These are phyloP conservation scores for Pycnomerus fuliginosus DNA, from an alignment of 2,888 invertebrate genomes.

Conservation along the genomic window DNA sequence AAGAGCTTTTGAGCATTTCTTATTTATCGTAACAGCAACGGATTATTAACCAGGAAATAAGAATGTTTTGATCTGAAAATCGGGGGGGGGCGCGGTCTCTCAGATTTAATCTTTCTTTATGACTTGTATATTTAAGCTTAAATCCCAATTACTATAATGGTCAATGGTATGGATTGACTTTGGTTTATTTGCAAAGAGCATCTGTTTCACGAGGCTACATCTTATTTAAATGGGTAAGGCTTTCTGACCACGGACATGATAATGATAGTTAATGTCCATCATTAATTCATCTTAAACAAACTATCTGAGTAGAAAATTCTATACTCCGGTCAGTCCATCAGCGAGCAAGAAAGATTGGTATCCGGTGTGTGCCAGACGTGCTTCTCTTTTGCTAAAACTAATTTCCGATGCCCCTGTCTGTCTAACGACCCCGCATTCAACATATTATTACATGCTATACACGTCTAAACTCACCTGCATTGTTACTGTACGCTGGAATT, in stretches of 20 bases:
- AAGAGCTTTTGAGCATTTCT: slow-evolving; percentile 3
- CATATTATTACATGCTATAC: slow-evolving; percentile 31
- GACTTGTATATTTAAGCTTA: slow-evolving; percentile 22
- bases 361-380: neutral
- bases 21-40: neutral
- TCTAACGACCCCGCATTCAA: slow-evolving; percentile 30
- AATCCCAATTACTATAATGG: slow-evolving; percentile 36
- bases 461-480: slow-evolving; percentile 36
- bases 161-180: slow-evolving; percentile 29
- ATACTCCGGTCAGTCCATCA: slow-evolving; percentile 3
- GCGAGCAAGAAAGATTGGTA: slow-evolving; percentile 27
- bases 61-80: no score
- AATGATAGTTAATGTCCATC: slow-evolving; percentile 40
- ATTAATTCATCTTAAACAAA: slow-evolving; percentile 42
- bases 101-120: slow-evolving; percentile 10
- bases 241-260: slow-evolving; percentile 32
- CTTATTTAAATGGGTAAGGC: slow-evolving; percentile 28
- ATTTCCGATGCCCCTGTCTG: slow-evolving; percentile 21
- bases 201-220: slow-evolving; percentile 26
- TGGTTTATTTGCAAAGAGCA: slow-evolving; percentile 20
- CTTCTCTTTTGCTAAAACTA: slow-evolving; percentile 17
- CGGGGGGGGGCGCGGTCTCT: no score
- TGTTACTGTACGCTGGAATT: slow-evolving; percentile 10
- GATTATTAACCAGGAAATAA: no score
- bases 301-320: slow-evolving; percentile 26